Evolutionary conservation across 1,140 invertebrate species (phyloP), one percentile per base, ranked within the genome.

Genomic region (Caenorhabditis brenneri): DNA sequence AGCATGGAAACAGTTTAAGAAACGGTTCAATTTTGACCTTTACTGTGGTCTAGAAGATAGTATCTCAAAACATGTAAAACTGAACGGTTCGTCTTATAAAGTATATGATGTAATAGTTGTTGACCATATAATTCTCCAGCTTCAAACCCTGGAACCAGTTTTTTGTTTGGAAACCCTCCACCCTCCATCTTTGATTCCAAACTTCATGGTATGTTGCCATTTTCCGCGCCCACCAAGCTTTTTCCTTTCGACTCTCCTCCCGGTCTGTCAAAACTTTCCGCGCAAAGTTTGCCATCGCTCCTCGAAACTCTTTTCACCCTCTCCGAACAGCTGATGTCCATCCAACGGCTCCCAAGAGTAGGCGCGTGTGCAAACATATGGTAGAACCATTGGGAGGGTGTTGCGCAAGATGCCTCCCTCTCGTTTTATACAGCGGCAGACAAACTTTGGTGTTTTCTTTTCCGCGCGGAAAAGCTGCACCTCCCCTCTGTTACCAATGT

Each of bases 321-420:
- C 22, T 10, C 22, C 6, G 22, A 74, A 42, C 65, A 74, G 65
- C 65, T 74, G 65, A 74, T 74, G 65, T 74, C 65, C 65, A 74
- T 22, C 65, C 31, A 19, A 3, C n/a, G 33, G 33, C 1, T 5
- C 36, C n/a, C 29, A 65, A 74, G 65, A 42, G 65, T 74, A 74
- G 65, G 65, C 65, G 65, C 65, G 65, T 74, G 65, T 74, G 65
- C 65, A 74, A 74, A 74, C 65, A 74, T 42, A 74, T 46, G 65
- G 36, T 74, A 74, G 65, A 74, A 74, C 36, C 65, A 33, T 33
- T 33, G 53, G 49, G 49, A 22, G 49, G 58, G 29, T 65, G n/a
- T 74, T 74, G 65, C 65, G 65, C 65, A 74, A 74, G 65, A 6
- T 46, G 12, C 53, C 9, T 15, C 15, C 24, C 24, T 74, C n/a